Evolutionary conservation across 92 coral and sea anemone species (phyloP).

Genomic region (Siderastrea siderea): DNA sequence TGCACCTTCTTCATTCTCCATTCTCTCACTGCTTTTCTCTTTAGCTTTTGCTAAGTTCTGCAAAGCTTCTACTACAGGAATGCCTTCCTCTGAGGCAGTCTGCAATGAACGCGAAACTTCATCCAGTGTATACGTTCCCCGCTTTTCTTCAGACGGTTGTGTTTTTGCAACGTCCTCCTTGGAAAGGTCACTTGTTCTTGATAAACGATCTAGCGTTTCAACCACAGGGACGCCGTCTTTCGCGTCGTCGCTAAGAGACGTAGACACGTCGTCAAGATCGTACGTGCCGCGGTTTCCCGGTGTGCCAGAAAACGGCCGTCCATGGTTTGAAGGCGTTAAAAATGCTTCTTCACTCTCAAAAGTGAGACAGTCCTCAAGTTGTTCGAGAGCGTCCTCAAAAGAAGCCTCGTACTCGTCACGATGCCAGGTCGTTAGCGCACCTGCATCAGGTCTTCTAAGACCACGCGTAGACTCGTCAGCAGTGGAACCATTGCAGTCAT

Average conservation of each 20-base stretch:
- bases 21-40: slow-evolving; percentile 27
- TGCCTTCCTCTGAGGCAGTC: slow-evolving; percentile 72
- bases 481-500: neutral
- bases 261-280: slow-evolving; percentile 81
- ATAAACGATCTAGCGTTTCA: slow-evolving; percentile 65
- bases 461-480: neutral
- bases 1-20: slow-evolving; percentile 35
- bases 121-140: slow-evolving; percentile 79
- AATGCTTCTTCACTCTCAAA: slow-evolving; percentile 5
- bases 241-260: slow-evolving; percentile 60
- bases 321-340: neutral
- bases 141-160: slow-evolving; percentile 16
- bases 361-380: slow-evolving; percentile 38
- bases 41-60: slow-evolving; percentile 42
- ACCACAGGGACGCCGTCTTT: slow-evolving; percentile 73
- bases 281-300: slow-evolving; percentile 78
- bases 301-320: neutral
- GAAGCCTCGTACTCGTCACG: slow-evolving; percentile 47
- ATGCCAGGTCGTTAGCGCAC: neutral
- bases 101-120: slow-evolving; percentile 78
- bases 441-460: neutral
- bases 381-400: slow-evolving; percentile 43
- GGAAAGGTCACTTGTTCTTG: slow-evolving; percentile 24
- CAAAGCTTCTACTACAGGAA: slow-evolving; percentile 77
- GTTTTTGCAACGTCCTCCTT: slow-evolving; percentile 10